Conservation (phyloP, 2,797 vertebrate species). For the Typhlichthys subterraneus region DNA sequence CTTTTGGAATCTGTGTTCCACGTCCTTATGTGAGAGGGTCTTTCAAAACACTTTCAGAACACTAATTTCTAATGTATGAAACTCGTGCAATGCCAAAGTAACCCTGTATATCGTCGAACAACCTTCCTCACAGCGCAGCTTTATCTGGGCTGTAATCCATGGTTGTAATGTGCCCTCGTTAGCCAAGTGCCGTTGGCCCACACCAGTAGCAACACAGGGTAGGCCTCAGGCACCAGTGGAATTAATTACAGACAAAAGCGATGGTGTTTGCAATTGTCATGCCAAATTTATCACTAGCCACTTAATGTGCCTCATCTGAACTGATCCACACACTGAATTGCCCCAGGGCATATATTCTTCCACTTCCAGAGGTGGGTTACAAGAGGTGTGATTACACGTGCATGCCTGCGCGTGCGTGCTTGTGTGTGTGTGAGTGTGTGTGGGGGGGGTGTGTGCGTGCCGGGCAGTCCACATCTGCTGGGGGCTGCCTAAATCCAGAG, state of each 20-base stretch:
- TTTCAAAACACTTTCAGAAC: too few species aligned
- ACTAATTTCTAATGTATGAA: not conserved
- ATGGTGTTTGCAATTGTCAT: constrained; percentile 96
- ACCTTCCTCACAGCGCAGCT: constrained; percentile 66
- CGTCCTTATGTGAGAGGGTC: too few species aligned
- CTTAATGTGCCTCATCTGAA: constrained; percentile 97
- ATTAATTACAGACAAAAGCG: constrained; percentile 99
- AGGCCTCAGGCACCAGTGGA: constrained; percentile 93
- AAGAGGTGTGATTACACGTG: constrained; percentile 40
- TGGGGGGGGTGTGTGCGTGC: constrained; percentile 42
- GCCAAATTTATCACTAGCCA: constrained; percentile 98
- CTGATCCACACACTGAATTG: constrained; percentile 85
- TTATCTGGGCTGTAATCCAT: constrained; percentile 84
- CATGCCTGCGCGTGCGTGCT: constrained; percentile 23
- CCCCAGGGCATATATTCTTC: constrained; percentile 77
- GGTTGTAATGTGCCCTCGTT: constrained; percentile 93
- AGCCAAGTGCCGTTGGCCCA: constrained; percentile 87
- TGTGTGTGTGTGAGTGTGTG: constrained; percentile 23
- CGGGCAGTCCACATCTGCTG: constrained; percentile 84
- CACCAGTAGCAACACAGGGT: constrained; percentile 83
- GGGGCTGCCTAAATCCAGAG: constrained; percentile 85
- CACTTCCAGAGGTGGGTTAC: constrained; percentile 67
- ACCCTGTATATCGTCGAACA: not conserved
- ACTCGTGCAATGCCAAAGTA: not conserved
- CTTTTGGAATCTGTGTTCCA: not conserved